Percentiles rank a stretch among this genome's conserved stretches.
Evolutionary conservation across 1,140 invertebrate species (phyloP).

Genomic region (Heliconius congener): DNA sequence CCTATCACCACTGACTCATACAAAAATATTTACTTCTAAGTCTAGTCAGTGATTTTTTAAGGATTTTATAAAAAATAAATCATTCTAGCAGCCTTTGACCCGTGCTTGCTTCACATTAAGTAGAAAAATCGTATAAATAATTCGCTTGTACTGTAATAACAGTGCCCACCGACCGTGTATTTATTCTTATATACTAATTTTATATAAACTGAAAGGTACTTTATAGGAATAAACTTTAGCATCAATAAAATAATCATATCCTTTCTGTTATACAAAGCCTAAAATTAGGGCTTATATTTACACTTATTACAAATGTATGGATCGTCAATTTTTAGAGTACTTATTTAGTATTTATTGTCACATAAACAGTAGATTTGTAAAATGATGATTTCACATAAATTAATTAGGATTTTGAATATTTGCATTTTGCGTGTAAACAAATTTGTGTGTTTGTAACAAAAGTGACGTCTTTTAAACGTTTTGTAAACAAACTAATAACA

Average conservation of each 20-base stretch:
- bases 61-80: constrained; percentile 47
- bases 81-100: constrained; percentile 61
- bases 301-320: constrained; percentile 17
- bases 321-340: background rate
- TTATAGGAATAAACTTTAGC: constrained; percentile 77
- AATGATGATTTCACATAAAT: constrained; percentile 5
- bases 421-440: background rate
- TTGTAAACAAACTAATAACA: background rate
- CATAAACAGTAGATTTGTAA: background rate
- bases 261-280: constrained; percentile 35
- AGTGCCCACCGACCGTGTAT: constrained; percentile 57
- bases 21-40: constrained; percentile 30
- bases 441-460: background rate
- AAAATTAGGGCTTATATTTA: constrained; percentile 34
- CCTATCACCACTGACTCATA: constrained; percentile 50
- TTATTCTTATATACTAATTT: constrained; percentile 58
- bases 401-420: background rate
- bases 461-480: background rate
- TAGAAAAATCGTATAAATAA: constrained; percentile 55
- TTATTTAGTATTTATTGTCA: constrained; percentile 8
- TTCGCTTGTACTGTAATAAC: constrained; percentile 62
- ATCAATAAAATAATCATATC: constrained; percentile 70
- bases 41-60: constrained; percentile 23
- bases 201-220: constrained; percentile 69
- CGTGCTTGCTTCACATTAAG: constrained; percentile 55